Conservation (phyloP, 2,888 invertebrate genomes). For the Drosophila mercatorum region DNA sequence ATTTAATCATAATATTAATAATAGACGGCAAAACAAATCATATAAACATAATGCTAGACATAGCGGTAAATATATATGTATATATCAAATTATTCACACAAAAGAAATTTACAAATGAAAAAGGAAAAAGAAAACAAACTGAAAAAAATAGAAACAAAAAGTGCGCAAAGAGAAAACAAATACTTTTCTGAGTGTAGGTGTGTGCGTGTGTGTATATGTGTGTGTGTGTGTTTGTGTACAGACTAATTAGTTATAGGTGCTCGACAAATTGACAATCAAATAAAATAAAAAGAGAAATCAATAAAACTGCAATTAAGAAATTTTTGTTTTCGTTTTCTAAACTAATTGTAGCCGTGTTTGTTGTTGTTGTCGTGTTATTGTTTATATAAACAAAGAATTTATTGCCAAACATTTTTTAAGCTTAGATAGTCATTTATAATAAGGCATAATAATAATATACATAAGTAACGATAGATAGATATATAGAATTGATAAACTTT, state of each 20-base stretch:
- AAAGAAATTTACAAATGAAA: slow-evolving; percentile 30
- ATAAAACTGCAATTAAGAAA: slow-evolving; percentile 21
- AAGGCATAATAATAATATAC: slow-evolving; percentile 74
- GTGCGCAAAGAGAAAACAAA: slow-evolving; percentile 60
- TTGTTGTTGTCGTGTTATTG: slow-evolving; percentile 38
- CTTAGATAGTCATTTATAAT: slow-evolving; percentile 74
- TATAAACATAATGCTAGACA: slow-evolving; percentile 28
- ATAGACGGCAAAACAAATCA: slow-evolving; percentile 36
- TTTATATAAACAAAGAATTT: slow-evolving; percentile 56
- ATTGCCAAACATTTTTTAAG: slow-evolving; percentile 71
- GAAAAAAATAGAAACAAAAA: slow-evolving; percentile 41
- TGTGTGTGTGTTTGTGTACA: slow-evolving; percentile 18
- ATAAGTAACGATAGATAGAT: slow-evolving; percentile 69
- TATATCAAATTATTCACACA: slow-evolving; percentile 33
- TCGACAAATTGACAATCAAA: slow-evolving; percentile 28
- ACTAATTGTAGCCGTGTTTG: slow-evolving; percentile 31
- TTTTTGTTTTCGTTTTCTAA: not conserved
- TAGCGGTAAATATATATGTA: slow-evolving; percentile 30
- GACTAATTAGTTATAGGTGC: slow-evolving; percentile 38
- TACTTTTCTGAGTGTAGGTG: slow-evolving; percentile 45
- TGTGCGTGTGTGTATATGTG: slow-evolving; percentile 17
- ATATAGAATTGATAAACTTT: slow-evolving; percentile 52
- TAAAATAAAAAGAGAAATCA: slow-evolving; percentile 14
- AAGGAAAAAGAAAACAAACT: slow-evolving; percentile 21
- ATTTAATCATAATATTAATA: slow-evolving; percentile 35